Base-by-base conservation (phyloP, 2,888 invertebrate species). In the Temnothorax unifasciatus region DNA sequence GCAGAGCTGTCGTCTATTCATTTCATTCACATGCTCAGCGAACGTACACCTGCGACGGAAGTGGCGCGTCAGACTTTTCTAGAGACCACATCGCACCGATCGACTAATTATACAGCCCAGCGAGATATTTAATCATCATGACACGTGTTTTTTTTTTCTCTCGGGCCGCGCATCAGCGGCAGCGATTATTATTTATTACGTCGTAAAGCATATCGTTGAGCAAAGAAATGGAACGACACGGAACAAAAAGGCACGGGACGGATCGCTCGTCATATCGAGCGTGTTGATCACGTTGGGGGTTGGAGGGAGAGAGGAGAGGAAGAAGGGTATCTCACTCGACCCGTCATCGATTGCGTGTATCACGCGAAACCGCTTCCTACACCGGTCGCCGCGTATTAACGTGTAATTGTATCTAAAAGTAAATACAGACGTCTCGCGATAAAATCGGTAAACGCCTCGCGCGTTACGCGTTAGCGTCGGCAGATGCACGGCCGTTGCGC, bases 391-490 rank as follows among this genome's bases (percentile, higher is more conserved):
- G 57, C 52, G 47, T 64, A 81, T 81, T 81, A 81, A 71, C 79
- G 79, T 76, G 47, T 84, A 88, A 85, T 85, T 75, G 83, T 82
- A 86, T 85, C 85, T 68, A 74, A 82, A 74, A 54, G 84, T 73
- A 84, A 84, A 86, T 83, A 76, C 77, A 71, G 82, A 84, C 77
- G 76, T 77, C 57, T 64, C 52, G 68, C 79, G 83, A 82, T 86
- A 86, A 84, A 82, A 86, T 86, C 76, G 50, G 66, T 71, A 76
- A 81, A 81, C 81, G 83, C 74, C 76, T 79, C 68, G 77, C 83
- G 83, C 83, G 77, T 77, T 77, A 83, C 83, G 76, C 82, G 57
- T 61, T 85, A 61, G 52, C 76, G 52, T 77, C 61, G 77, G 77
- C 83, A 83, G 83, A 68, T 74, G 63, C 18, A 38, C 82, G 34